Percentiles rank a stretch among this genome's conserved stretches.
Evolutionary conservation across 2,888 invertebrate species (phyloP).

Genomic region (Drosophila fulvimacula): DNA sequence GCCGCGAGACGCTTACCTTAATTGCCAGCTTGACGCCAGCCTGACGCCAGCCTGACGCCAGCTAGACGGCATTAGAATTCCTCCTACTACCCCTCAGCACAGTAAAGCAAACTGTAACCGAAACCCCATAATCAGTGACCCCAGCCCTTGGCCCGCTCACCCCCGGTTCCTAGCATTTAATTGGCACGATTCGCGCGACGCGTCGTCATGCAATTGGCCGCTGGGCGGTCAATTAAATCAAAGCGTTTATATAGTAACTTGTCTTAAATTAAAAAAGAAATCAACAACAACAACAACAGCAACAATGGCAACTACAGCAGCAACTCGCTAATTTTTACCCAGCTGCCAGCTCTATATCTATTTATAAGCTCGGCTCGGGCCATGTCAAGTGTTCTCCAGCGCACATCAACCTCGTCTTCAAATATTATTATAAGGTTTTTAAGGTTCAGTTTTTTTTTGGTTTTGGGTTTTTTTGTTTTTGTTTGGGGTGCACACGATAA

Average conservation of each 20-base stretch:
- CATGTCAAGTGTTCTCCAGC: conserved; percentile 50
- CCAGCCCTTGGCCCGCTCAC: not conserved
- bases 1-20: conserved; percentile 58
- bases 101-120: conserved; percentile 48
- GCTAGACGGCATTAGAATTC: conserved; percentile 58
- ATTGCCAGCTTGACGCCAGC: conserved; percentile 62
- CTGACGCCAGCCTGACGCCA: conserved; percentile 76
- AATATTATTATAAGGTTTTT: conserved; percentile 14
- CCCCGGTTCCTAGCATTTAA: conserved; percentile 52
- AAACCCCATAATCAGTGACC: conserved; percentile 69
- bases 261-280: conserved; percentile 57
- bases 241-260: conserved; percentile 64
- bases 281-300: not conserved
- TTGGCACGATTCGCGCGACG: conserved; percentile 70
- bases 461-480: conserved; percentile 12
- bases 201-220: conserved; percentile 70
- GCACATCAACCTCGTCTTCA: conserved; percentile 53
- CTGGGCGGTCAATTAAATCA: conserved; percentile 68
- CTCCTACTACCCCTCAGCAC: conserved; percentile 9
- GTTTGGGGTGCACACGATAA: conserved; percentile 41
- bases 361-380: conserved; percentile 45
- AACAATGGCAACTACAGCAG: not conserved
- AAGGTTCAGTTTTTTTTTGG: conserved; percentile 8
- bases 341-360: conserved; percentile 40
- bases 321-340: conserved; percentile 48